Evolutionary conservation across 2,888 invertebrate genomes (phyloP).

Genomic region (Cephus rjabovi): DNA sequence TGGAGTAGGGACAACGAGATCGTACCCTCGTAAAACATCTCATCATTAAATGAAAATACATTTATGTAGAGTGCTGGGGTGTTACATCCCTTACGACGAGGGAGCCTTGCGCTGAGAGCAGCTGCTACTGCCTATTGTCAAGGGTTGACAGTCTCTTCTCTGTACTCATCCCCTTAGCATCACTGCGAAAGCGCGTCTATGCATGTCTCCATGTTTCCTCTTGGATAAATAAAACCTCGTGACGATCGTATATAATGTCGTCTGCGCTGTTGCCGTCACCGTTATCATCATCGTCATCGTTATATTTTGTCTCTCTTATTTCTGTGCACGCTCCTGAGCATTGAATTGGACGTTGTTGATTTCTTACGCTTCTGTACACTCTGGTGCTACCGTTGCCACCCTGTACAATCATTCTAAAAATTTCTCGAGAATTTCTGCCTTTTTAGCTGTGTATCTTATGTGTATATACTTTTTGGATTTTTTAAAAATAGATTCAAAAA

Average conservation of each 20-base stretch:
- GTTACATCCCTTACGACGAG: neutral
- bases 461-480: neutral
- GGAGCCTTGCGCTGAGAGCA: neutral
- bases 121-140: constrained; percentile 22
- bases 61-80: constrained; percentile 22
- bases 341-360: constrained; percentile 23
- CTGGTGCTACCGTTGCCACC: neutral
- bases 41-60: constrained; percentile 34
- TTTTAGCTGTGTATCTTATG: neutral
- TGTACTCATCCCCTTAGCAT: neutral
- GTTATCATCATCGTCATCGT: neutral
- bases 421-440: neutral
- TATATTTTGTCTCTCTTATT: neutral
- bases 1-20: neutral
- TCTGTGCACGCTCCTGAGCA: constrained; percentile 11
- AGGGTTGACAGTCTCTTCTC: neutral
- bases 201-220: neutral
- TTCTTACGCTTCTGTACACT: constrained; percentile 14
- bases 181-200: neutral
- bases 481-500: neutral
- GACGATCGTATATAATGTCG: neutral
- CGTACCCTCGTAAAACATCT: constrained; percentile 19
- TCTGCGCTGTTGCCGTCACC: neutral
- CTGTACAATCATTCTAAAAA: neutral
- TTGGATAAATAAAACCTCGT: neutral